Conservation (phyloP, 2,113 vertebrate species). For the Hippocampus guttulatus region DNA sequence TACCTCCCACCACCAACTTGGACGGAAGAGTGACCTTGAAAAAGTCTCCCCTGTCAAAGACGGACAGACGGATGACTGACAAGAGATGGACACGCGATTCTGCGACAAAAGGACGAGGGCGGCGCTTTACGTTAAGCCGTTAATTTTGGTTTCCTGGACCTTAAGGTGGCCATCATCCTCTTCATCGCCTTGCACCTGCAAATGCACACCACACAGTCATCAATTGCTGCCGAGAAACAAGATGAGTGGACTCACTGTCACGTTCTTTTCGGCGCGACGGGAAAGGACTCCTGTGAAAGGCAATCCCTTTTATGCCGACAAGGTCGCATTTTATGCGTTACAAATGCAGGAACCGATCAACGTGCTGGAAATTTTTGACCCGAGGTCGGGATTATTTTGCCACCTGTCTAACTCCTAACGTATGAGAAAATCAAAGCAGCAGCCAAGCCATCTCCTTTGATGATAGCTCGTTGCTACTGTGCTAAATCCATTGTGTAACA, state of each 20-base stretch:
- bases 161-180: constrained; percentile 86
- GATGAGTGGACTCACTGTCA: not conserved
- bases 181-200: constrained; percentile 88
- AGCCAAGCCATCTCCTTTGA: too few species aligned
- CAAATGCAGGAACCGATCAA: too few species aligned
- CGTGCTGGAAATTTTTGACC: too few species aligned
- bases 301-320: too few species aligned
- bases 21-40: constrained; percentile 83
- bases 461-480: too few species aligned
- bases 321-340: too few species aligned
- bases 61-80: not conserved
- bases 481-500: too few species aligned
- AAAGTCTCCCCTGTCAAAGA: constrained; percentile 79
- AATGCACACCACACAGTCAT: constrained; percentile 1
- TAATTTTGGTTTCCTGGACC: constrained; percentile 80
- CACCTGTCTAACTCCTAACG: too few species aligned
- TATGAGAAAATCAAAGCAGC: too few species aligned
- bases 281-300: too few species aligned
- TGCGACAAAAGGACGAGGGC: not conserved
- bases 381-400: too few species aligned
- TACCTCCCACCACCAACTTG: constrained; percentile 78
- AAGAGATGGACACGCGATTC: not conserved
- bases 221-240: too few species aligned
- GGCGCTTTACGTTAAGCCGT: constrained; percentile 80
- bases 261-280: not conserved